Percentiles rank a stretch among this genome's conserved stretches.
phyloP scores from a whole-genome alignment of 1,140 invertebrate genomes.

The Bombus confusus region DNA sequence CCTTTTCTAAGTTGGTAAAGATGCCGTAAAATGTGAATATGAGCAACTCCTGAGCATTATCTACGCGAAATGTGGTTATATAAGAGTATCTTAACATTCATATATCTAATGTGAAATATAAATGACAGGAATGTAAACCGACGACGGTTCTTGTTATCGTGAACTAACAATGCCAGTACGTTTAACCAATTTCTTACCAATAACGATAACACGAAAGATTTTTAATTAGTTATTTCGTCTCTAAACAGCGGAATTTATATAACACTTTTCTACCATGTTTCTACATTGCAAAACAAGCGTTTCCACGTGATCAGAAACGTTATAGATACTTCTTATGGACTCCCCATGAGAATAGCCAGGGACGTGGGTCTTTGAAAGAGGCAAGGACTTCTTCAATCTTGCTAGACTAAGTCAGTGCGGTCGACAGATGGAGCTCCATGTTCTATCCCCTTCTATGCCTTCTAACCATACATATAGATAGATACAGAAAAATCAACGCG shows the following conservation, averaged over 20 bases:
- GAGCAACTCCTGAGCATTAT: no score
- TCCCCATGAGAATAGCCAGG: background rate
- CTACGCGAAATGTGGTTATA: background rate
- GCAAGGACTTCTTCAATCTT: background rate
- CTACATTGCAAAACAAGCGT: background rate
- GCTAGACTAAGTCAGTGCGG: background rate
- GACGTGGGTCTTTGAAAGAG: background rate
- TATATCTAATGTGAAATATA: background rate
- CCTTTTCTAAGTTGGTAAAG: background rate
- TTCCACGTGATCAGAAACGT: background rate
- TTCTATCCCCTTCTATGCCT: background rate
- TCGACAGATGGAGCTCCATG: slow-evolving; percentile 21
- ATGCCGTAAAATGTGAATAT: slow-evolving; percentile 10
- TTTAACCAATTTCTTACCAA: background rate
- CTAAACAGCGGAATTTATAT: background rate
- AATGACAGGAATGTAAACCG: background rate
- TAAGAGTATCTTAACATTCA: background rate
- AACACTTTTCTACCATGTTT: background rate
- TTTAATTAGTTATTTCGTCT: background rate
- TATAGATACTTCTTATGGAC: no score
- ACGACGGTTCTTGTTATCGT: background rate
- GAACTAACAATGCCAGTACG: background rate
- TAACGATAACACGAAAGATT: background rate
- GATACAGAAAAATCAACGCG: slow-evolving; percentile 25
- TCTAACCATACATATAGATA: background rate